These are phyloP conservation scores for Chrysolina oricalcia DNA, from an alignment of 2,888 invertebrate genomes.

Conservation along the genomic window DNA sequence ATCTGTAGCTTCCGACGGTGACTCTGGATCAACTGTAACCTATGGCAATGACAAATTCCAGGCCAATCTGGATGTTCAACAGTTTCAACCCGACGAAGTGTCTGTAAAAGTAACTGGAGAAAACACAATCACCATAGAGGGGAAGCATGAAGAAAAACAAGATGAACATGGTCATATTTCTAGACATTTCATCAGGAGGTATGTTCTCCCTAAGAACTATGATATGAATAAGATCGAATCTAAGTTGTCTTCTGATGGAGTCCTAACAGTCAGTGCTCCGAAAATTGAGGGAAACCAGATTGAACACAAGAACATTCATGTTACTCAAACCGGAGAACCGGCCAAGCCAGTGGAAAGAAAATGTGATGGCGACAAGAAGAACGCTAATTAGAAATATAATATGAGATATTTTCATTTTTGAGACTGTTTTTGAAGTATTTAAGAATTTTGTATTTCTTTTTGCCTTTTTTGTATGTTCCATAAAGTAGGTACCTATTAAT, in stretches of 20 bases:
- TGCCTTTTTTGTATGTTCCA: not conserved
- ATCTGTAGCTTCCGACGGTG: constrained; percentile 42
- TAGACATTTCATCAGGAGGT: constrained; percentile 84
- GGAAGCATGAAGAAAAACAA: constrained; percentile 47
- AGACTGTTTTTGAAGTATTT: constrained; percentile 15
- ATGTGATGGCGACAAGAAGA: constrained; percentile 29
- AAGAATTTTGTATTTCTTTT: not conserved
- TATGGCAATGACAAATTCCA: constrained; percentile 80
- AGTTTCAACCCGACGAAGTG: constrained; percentile 86
- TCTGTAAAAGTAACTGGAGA: constrained; percentile 80
- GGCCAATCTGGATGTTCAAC: constrained; percentile 83
- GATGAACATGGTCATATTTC: constrained; percentile 47
- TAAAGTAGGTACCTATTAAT: constrained; percentile 3
- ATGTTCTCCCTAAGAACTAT: constrained; percentile 82
- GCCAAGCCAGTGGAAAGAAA: constrained; percentile 33
- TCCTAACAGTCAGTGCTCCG: constrained; percentile 80
- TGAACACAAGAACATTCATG: constrained; percentile 45
- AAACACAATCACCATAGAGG: constrained; percentile 74
- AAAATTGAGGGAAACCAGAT: constrained; percentile 52
- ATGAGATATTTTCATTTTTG: not conserved
- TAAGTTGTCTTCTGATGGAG: constrained; percentile 85
- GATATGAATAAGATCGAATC: constrained; percentile 83
- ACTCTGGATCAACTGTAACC: constrained; percentile 50
- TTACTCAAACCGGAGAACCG: constrained; percentile 45
- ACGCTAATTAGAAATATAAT: constrained; percentile 7